Evolutionary conservation across 2,113 vertebrate species (phyloP).

Genomic region (Ochotona curzoniae): DNA sequence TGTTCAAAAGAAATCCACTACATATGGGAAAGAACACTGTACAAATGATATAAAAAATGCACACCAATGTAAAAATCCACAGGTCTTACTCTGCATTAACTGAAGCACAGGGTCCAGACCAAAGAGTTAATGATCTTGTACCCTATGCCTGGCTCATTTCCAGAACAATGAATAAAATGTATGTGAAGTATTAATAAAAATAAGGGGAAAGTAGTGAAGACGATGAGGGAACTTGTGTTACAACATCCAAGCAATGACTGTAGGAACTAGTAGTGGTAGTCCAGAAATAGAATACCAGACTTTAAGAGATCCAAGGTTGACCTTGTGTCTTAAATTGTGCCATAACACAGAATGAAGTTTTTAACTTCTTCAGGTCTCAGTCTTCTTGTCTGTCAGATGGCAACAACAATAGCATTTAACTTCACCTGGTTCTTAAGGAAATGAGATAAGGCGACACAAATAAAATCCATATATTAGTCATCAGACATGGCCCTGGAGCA

Average conservation of each 20-base stretch:
- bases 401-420: background rate
- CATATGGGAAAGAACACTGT: background rate
- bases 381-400: background rate
- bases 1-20: background rate
- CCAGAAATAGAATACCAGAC: background rate
- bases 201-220: background rate
- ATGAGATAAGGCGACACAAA: background rate
- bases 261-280: no score
- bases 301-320: background rate
- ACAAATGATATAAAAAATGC: background rate
- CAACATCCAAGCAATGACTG: background rate
- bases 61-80: background rate
- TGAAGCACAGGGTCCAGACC: background rate
- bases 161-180: background rate
- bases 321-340: background rate
- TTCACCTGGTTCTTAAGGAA: background rate
- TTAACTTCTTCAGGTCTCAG: background rate
- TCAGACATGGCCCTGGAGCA: background rate
- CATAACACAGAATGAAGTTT: background rate
- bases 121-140: background rate
- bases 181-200: background rate
- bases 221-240: background rate
- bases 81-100: background rate
- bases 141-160: background rate
- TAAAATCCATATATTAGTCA: background rate